Evolutionary conservation across 2,888 invertebrate genomes (phyloP).

Genomic region (Electrophaes corylata): DNA sequence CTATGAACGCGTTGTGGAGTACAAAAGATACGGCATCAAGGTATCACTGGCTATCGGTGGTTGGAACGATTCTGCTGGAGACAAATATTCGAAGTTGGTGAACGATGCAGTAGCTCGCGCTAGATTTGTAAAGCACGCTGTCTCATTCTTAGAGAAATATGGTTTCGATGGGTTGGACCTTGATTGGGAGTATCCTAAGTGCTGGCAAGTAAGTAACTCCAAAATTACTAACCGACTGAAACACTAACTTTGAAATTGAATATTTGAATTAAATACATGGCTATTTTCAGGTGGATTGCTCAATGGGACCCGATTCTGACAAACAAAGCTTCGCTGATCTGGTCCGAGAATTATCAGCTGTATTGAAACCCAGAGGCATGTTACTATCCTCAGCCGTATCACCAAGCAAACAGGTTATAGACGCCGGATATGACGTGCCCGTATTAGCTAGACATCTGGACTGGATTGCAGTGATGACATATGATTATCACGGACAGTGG

Average conservation of each 20-base stretch:
- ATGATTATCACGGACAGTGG: conserved; percentile 96
- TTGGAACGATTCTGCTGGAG: conserved; percentile 96
- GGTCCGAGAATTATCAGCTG: conserved; percentile 88
- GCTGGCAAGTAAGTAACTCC: conserved; percentile 86
- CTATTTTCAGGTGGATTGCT: conserved; percentile 89
- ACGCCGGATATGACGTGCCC: conserved; percentile 93
- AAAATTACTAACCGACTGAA: not conserved
- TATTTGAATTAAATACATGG: not conserved
- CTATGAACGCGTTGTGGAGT: conserved; percentile 92
- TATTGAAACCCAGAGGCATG: conserved; percentile 87
- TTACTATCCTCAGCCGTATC: conserved; percentile 93
- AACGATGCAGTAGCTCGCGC: conserved; percentile 89
- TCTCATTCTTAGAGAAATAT: conserved; percentile 91
- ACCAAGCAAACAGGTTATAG: conserved; percentile 94
- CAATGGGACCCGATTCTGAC: conserved; percentile 92
- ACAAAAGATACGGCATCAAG: conserved; percentile 91
- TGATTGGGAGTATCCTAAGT: conserved; percentile 97
- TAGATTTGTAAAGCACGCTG: conserved; percentile 89
- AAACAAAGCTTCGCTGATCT: conserved; percentile 91
- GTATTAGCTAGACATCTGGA: conserved; percentile 90
- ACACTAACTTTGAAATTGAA: not conserved
- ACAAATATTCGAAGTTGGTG: conserved; percentile 94
- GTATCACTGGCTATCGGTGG: conserved; percentile 96
- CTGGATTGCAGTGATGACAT: conserved; percentile 97
- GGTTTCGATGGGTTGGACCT: conserved; percentile 97